These are phyloP conservation scores for Tichodroma muraria DNA, from an alignment of 2,113 vertebrate species.

Conservation along the genomic window DNA sequence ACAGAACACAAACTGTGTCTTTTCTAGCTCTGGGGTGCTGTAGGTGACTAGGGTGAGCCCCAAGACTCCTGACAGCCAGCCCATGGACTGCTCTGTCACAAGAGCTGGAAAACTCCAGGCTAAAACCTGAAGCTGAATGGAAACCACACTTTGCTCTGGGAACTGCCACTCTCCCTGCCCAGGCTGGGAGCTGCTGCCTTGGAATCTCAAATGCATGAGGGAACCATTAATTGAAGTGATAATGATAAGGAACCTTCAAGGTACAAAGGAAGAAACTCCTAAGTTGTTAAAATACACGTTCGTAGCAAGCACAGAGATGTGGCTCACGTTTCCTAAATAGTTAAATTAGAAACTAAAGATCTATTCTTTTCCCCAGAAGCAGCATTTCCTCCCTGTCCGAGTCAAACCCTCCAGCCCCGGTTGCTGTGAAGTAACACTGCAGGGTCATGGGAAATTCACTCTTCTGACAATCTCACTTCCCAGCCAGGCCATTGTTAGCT, in stretches of 20 bases:
- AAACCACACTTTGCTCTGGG: not conserved
- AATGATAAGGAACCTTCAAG: not conserved
- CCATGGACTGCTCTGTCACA: not conserved
- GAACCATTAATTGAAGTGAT: not conserved
- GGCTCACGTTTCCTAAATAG: not conserved
- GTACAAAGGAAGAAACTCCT: not conserved
- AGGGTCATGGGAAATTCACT: slow-evolving; percentile 73
- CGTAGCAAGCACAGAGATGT: not conserved
- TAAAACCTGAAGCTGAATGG: not conserved
- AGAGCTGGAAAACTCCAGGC: not conserved
- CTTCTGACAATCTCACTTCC: slow-evolving; percentile 44
- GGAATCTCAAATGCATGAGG: not conserved
- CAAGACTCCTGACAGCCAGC: not conserved
- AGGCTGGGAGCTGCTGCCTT: not conserved
- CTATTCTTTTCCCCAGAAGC: slow-evolving; percentile 13
- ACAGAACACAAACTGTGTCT: not conserved
- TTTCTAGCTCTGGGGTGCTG: not conserved
- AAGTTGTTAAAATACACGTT: not conserved
- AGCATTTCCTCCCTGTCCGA: slow-evolving; percentile 71
- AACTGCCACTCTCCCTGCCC: not conserved
- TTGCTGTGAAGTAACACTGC: slow-evolving; percentile 51
- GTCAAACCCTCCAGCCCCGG: slow-evolving; percentile 31
- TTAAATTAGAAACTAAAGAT: slow-evolving; percentile 19
- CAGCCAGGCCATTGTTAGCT: slow-evolving; percentile 41
- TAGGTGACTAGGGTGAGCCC: not conserved